Evolutionary conservation across 2,888 invertebrate genomes (phyloP), one percentile per base, ranked within the genome.

Genomic region (Leptinotarsa peninsularis): DNA sequence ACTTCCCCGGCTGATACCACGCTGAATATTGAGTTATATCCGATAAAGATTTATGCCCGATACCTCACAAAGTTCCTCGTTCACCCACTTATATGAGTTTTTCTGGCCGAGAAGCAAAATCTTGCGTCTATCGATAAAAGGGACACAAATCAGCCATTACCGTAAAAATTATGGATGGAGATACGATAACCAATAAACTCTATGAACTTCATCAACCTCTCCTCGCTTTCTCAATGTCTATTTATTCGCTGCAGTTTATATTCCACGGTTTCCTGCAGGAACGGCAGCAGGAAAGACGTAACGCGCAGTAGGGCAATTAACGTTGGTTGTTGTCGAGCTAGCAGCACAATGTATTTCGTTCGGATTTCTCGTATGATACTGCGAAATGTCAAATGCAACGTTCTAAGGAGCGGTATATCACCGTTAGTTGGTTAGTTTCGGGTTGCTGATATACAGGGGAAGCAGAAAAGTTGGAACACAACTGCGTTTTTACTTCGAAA

Each of bases 341-440:
- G 58, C 58, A 5, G 23, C 23, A 21, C 58, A 58, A 58, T 58
- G 15, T 58, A 58, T 58, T 58, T 23, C 21, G 58, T 58, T 58
- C 58, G 23, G 14, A 58, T 58, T 58, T 58, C 58, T 18, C 54
- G 10, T 21, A 54, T 18, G 54, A 18, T 54, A 21, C 58, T 23
- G 17, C 23, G 23, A 58, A 58, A 58, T 58, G 58, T 58, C 58
- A 58, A 4, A 21, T 58, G 58, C 58, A 58, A 23, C 58, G 17
- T 58, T 15, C 21, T 15, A 13, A 23, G 58, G 21, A 58, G 58
- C 58, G 23, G 58, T 58, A 23, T 58, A 23, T 58, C 18, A 58
- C 17, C 14, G 58, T 58, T 58, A 58, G 58, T 58, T 23, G 58
- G 23, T 23, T 58, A 58, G 58, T 58, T 58, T 58, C 21, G 4